phyloP scores from a whole-genome alignment of 2,888 invertebrate genomes.

The Aricia artaxerxes region DNA sequence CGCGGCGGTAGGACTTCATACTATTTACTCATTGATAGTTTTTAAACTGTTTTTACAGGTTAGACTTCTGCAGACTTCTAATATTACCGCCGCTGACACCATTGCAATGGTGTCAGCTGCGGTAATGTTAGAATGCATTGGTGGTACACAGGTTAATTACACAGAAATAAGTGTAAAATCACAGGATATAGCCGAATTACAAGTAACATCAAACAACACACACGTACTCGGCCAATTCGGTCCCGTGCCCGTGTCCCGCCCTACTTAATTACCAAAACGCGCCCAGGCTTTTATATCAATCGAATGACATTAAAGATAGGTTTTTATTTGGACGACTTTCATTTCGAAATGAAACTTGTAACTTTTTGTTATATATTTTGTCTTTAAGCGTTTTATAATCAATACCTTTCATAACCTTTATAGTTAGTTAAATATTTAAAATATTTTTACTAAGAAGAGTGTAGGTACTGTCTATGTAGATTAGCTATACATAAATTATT shows the following conservation, averaged over 20 bases:
- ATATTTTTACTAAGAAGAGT: neutral
- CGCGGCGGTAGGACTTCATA: too few species aligned
- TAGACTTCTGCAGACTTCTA: too few species aligned
- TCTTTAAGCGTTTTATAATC: neutral
- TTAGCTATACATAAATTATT: neutral
- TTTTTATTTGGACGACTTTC: constrained; percentile 1
- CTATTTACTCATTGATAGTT: too few species aligned
- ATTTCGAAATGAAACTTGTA: neutral
- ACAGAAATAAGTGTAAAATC: neutral
- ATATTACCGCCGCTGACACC: too few species aligned
- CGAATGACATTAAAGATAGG: constrained; percentile 30
- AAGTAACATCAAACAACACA: constrained; percentile 37
- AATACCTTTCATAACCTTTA: too few species aligned
- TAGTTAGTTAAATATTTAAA: too few species aligned
- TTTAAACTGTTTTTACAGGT: too few species aligned
- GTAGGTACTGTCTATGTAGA: neutral
- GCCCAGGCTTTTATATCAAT: constrained; percentile 46
- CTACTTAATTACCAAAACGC: constrained; percentile 59
- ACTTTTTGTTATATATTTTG: neutral
- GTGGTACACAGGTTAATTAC: neutral
- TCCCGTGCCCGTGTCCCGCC: constrained; percentile 49
- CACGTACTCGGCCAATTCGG: constrained; percentile 57
- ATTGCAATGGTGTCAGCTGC: too few species aligned
- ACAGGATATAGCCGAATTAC: constrained; percentile 3
- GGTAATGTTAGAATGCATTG: too few species aligned